A percentile compares a stretch with the other conserved stretches of the same genome.
Evolutionary conservation across 1,140 invertebrate genomes (phyloP).

Genomic region (Helicorthomorpha holstii): DNA sequence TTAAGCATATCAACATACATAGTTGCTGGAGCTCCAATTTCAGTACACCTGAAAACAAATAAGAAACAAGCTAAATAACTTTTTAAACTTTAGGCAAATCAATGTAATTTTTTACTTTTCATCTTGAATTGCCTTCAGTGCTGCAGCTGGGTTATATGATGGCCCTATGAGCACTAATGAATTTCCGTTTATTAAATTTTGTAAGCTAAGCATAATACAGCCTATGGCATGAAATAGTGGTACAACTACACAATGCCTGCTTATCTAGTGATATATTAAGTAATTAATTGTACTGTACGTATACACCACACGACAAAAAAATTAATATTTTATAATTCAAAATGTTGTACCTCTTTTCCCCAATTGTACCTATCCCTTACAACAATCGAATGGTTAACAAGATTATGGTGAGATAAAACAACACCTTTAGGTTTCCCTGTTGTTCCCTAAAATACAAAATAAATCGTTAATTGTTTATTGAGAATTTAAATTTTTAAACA

Average conservation of each 20-base stretch:
- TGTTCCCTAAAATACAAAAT: slow-evolving; percentile 37
- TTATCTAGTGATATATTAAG: too few species aligned
- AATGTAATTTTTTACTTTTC: too few species aligned
- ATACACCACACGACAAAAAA: too few species aligned
- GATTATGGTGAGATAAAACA: not conserved
- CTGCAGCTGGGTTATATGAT: not conserved
- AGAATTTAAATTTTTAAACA: not conserved
- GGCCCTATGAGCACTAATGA: not conserved
- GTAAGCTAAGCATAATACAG: not conserved
- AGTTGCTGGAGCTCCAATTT: slow-evolving; percentile 63
- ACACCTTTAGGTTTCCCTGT: slow-evolving; percentile 61
- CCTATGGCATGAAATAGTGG: slow-evolving; percentile 2
- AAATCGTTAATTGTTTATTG: not conserved
- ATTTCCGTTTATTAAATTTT: not conserved
- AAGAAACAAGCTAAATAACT: too few species aligned
- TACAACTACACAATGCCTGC: not conserved
- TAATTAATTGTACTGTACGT: too few species aligned
- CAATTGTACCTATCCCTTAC: too few species aligned
- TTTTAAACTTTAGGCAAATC: too few species aligned
- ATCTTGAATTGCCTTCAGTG: not conserved
- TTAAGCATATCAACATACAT: slow-evolving; percentile 81
- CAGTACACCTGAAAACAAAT: not conserved
- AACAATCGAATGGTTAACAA: too few species aligned
- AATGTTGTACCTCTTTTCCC: too few species aligned
- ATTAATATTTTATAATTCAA: too few species aligned